phyloP scores from a whole-genome alignment of 2,797 vertebrate genomes.

The Protonibea diacanthus region DNA sequence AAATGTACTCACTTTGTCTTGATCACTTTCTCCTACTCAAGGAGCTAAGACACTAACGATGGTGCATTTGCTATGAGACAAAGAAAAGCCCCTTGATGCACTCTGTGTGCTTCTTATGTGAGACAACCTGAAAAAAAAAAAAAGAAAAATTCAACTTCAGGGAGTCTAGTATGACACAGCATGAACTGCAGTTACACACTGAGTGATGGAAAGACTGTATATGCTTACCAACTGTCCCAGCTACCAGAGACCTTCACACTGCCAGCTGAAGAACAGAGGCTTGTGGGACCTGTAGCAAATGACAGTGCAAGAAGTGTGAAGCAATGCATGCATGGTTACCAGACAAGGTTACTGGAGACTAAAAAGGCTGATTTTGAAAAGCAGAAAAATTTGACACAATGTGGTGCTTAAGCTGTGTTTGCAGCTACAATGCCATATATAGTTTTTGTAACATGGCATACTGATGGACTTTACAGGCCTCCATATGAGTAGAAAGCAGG shows the following conservation, averaged over 20 bases:
- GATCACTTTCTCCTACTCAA: slow-evolving; percentile 7
- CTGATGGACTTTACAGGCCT: not conserved
- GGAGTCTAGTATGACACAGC: slow-evolving; percentile 50
- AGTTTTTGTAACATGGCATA: not conserved
- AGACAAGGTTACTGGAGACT: not conserved
- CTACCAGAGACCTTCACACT: slow-evolving; percentile 48
- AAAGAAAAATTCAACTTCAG: slow-evolving; percentile 55
- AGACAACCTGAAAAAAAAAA: slow-evolving; percentile 45
- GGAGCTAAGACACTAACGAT: slow-evolving; percentile 27
- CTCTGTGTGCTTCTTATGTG: slow-evolving; percentile 6
- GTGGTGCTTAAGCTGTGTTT: too few species aligned
- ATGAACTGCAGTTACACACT: slow-evolving; percentile 40
- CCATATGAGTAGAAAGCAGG: not conserved
- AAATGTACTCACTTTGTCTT: not conserved
- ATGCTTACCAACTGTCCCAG: slow-evolving; percentile 61
- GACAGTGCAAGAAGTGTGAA: slow-evolving; percentile 39
- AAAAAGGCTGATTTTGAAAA: slow-evolving; percentile 1
- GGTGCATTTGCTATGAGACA: slow-evolving; percentile 35
- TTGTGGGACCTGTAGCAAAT: slow-evolving; percentile 23
- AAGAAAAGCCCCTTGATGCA: slow-evolving; percentile 36
- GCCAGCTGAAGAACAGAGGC: slow-evolving; percentile 50
- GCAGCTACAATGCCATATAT: too few species aligned
- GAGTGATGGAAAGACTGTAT: slow-evolving; percentile 65
- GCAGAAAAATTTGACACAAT: too few species aligned
- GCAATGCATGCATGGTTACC: not conserved